Base-by-base conservation (phyloP, 2,888 invertebrate genomes). In the Tyria jacobaeae region DNA sequence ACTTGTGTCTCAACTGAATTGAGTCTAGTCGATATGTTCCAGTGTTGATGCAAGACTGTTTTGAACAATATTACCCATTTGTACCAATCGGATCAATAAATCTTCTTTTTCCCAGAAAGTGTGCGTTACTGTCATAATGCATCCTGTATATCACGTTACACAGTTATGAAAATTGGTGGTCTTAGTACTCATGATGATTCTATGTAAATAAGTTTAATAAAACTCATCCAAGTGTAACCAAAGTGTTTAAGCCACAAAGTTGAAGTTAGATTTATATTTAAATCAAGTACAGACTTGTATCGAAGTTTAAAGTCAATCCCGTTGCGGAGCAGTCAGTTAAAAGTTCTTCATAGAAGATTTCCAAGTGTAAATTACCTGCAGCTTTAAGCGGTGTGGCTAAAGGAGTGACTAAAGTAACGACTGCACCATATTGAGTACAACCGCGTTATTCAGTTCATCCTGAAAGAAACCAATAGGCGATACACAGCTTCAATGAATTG, bases 381-480 rank as follows among this genome's bases (percentile, higher is more conserved):
- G 35, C 15, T 56, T 56, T 41, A 44, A 31, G 31, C 17, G 41
- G 54, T 41, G 31, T 31, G 31, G 14, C 12, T 27, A 31, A 37
- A 57, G 24, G 25, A 34, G 37, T 41, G 24, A 62, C n/a, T n/a
- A n/a, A n/a, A n/a, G n/a, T n/a, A n/a, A n/a, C n/a, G 41, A 57
- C 48, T 57, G 53, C 69, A 78, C 67, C 74, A 81, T 76, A 78
- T 82, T 79, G 71, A 72, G 72, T 67, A 76, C 77, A 83, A 86
- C 80, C 82, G 84, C 80, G 84, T 85, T 88, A 88, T 88, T 87
- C 83, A 81, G 83, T 89, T 77, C 78, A 82, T 87, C 85, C 86
- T 75, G 4, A 31, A 31, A 31, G 27, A 6, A 31, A 4, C 7
- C n/a, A n/a, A n/a, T n/a, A n/a, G n/a, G n/a, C n/a, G n/a, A n/a